A percentile compares a stretch with the other conserved stretches of the same genome.
phyloP scores from a whole-genome alignment of 2,797 vertebrate species.

The Poecilia picta region DNA sequence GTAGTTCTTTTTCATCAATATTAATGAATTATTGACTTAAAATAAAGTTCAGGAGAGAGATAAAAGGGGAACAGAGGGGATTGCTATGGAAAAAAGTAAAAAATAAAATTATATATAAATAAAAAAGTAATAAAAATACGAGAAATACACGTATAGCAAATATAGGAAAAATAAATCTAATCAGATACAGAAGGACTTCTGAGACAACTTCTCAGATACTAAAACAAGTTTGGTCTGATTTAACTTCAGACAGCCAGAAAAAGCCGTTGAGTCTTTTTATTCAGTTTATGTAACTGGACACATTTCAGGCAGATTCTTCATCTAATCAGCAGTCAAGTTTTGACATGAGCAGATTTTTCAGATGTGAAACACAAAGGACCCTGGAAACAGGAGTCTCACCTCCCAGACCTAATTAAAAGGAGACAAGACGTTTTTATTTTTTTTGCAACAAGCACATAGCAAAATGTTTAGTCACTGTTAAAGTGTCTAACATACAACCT shows the following conservation, averaged over 20 bases:
- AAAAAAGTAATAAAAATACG: too few relatives aligned
- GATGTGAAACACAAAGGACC: constrained; percentile 62
- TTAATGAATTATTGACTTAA: too few relatives aligned
- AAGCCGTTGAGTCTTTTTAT: not conserved
- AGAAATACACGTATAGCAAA: too few relatives aligned
- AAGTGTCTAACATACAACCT: not conserved
- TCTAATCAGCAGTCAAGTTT: constrained; percentile 70
- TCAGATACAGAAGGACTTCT: too few relatives aligned
- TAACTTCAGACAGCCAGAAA: not conserved
- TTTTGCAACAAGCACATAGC: constrained; percentile 45
- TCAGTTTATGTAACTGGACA: not conserved
- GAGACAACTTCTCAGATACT: too few relatives aligned
- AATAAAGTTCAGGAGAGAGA: too few relatives aligned
- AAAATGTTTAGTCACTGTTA: not conserved
- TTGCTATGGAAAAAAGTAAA: too few relatives aligned
- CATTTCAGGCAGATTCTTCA: constrained; percentile 21
- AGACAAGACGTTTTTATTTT: constrained; percentile 35
- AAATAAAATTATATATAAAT: too few relatives aligned
- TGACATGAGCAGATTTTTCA: constrained; percentile 62
- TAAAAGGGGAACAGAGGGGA: too few relatives aligned
- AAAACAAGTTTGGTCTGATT: not conserved
- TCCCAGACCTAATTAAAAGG: constrained; percentile 65
- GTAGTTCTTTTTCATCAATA: too few relatives aligned
- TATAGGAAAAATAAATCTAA: not conserved
- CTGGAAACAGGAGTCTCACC: constrained; percentile 51